Conservation (phyloP, 2,888 invertebrate genomes). For the Onchidella celtica region DNA sequence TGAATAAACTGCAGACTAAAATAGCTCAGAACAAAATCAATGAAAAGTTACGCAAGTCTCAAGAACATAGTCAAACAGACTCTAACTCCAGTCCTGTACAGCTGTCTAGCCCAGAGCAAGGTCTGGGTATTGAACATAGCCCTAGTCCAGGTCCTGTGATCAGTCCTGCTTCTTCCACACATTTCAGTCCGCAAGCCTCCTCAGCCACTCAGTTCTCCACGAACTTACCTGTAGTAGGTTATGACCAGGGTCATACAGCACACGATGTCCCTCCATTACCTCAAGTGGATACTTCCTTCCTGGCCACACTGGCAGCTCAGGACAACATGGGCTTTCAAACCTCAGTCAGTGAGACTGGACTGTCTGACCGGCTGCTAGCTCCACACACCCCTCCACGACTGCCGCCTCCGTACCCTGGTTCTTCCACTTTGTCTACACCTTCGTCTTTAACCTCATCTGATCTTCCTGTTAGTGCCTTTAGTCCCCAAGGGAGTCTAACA, state of each 20-base stretch:
- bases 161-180: conserved; percentile 26
- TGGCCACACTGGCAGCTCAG: conserved; percentile 45
- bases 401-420: conserved; percentile 57
- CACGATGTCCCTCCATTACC: conserved; percentile 48
- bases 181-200: conserved; percentile 28
- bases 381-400: conserved; percentile 47
- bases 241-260: conserved; percentile 15
- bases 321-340: conserved; percentile 48
- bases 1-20: conserved; percentile 80
- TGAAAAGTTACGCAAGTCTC: conserved; percentile 74
- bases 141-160: conserved; percentile 30
- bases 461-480: conserved; percentile 27
- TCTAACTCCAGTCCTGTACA: conserved; percentile 53
- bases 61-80: conserved; percentile 54
- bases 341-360: conserved; percentile 2
- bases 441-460: conserved; percentile 55
- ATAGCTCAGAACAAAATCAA: conserved; percentile 80
- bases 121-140: conserved; percentile 33
- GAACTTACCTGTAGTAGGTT: conserved; percentile 8
- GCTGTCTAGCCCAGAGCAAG: conserved; percentile 51
- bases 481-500: conserved; percentile 24
- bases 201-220: not conserved
- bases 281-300: conserved; percentile 46
- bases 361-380: conserved; percentile 26
- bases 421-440: conserved; percentile 49